These are phyloP conservation scores for Catocala nupta DNA, from an alignment of 2,888 invertebrate species.

Conservation along the genomic window DNA sequence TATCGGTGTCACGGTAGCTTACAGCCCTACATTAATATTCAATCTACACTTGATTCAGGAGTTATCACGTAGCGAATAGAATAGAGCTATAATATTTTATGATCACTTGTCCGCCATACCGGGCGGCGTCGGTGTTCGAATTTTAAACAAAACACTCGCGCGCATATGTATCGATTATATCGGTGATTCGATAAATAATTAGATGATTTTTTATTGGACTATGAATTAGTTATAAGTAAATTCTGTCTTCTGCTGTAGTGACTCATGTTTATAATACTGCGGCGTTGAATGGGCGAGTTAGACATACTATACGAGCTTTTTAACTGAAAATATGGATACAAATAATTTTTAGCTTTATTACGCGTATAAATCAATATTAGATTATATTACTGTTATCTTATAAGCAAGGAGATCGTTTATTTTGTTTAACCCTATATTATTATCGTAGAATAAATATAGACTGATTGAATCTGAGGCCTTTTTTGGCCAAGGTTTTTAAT, in stretches of 20 bases:
- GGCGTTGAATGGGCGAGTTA: not conserved
- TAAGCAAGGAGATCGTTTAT: no score
- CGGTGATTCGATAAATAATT: conserved; percentile 60
- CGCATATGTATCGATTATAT: conserved; percentile 60
- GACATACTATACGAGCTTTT: not conserved
- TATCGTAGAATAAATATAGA: no score
- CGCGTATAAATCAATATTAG: no score
- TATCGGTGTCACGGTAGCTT: conserved; percentile 74
- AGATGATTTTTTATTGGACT: conserved; percentile 40
- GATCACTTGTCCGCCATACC: conserved; percentile 86
- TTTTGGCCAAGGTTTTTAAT: no score
- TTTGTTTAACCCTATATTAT: no score
- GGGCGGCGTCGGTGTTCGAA: conserved; percentile 78
- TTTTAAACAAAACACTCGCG: conserved; percentile 76
- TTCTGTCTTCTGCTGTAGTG: not conserved
- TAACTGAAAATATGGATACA: not conserved
- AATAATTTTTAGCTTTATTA: no score
- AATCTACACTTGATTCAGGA: conserved; percentile 79
- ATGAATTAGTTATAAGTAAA: conserved; percentile 13
- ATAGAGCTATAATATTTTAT: conserved; percentile 86
- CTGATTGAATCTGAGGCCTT: no score
- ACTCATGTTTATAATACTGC: conserved; percentile 1
- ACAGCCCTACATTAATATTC: conserved; percentile 83
- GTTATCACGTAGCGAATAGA: conserved; percentile 86
- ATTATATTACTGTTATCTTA: no score